Evolutionary conservation across 2,113 vertebrate species (phyloP).

Genomic region (Enhydra lutris): DNA sequence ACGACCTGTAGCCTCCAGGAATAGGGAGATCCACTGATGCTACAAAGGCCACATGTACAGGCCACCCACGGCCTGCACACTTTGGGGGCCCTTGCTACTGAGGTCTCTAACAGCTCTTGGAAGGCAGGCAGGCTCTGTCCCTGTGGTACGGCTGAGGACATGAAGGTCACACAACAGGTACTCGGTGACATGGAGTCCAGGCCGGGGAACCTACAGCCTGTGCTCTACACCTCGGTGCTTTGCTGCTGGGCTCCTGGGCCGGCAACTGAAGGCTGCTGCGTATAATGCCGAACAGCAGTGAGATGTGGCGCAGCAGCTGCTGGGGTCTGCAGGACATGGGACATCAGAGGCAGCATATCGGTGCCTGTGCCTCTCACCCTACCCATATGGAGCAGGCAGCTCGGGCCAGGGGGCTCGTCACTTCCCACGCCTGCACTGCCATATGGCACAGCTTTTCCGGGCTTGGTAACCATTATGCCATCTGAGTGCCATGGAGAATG

Average conservation of each 20-base stretch:
- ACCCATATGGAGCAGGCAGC: neutral
- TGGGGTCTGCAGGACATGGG: neutral
- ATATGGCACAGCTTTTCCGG: rapidly evolving
- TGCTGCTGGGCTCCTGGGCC: neutral
- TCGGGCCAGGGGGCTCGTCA: no score
- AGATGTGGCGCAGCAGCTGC: rapidly evolving
- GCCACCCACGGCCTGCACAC: neutral
- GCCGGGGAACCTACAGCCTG: neutral
- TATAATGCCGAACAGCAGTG: rapidly evolving
- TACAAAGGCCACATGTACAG: no score
- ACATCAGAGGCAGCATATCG: rapidly evolving
- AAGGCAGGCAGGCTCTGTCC: neutral
- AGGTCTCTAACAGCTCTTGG: neutral
- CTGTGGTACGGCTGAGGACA: neutral
- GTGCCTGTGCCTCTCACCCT: rapidly evolving
- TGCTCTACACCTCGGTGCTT: neutral
- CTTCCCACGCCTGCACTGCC: neutral
- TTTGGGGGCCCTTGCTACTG: rapidly evolving
- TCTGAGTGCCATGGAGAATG: rapidly evolving
- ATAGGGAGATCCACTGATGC: rapidly evolving
- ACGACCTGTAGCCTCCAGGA: neutral
- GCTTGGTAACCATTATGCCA: rapidly evolving
- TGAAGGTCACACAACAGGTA: neutral
- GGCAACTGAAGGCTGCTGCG: rapidly evolving
- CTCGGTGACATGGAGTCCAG: neutral